A percentile compares a stretch with the other conserved stretches of the same genome.
These are phyloP conservation scores for Brachyhypopomus gauderio DNA, from an alignment of 2,113 vertebrate genomes.

Conservation along the genomic window DNA sequence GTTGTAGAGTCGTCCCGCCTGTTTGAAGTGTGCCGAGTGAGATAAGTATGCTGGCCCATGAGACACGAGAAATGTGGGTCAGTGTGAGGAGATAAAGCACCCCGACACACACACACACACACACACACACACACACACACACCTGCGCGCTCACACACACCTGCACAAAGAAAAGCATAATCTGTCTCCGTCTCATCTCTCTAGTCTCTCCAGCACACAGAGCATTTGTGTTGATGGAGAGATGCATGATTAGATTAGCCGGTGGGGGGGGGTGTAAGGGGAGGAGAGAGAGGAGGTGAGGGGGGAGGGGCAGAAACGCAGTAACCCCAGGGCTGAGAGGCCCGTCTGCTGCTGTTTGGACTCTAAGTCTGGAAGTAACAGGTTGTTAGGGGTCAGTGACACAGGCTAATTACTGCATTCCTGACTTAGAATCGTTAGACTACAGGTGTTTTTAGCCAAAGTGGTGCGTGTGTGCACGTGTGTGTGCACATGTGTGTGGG, in stretches of 20 bases:
- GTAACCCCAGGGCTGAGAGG: not conserved
- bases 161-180: not conserved
- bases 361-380: conserved; percentile 69
- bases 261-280: not conserved
- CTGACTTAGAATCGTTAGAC: conserved; percentile 60
- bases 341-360: conserved; percentile 55
- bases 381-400: conserved; percentile 63
- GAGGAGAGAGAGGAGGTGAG: not conserved
- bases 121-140: not conserved
- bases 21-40: conserved; percentile 42
- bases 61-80: conserved; percentile 50
- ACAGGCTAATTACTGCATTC: conserved; percentile 67
- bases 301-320: not conserved
- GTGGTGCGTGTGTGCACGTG: not conserved
- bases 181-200: conserved; percentile 2
- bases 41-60: conserved; percentile 49
- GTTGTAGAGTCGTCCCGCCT: conserved; percentile 32
- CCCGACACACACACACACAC: conserved; percentile 8
- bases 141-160: too few species aligned
- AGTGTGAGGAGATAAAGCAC: conserved; percentile 43
- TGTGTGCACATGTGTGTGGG: not conserved
- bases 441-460: not conserved
- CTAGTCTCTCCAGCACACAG: conserved; percentile 6
- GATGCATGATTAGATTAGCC: conserved; percentile 13
- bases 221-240: not conserved